Evolutionary conservation across 2,888 invertebrate species (phyloP), one percentile per base, ranked within the genome.

Genomic region (Phyllotreta cruciferae): DNA sequence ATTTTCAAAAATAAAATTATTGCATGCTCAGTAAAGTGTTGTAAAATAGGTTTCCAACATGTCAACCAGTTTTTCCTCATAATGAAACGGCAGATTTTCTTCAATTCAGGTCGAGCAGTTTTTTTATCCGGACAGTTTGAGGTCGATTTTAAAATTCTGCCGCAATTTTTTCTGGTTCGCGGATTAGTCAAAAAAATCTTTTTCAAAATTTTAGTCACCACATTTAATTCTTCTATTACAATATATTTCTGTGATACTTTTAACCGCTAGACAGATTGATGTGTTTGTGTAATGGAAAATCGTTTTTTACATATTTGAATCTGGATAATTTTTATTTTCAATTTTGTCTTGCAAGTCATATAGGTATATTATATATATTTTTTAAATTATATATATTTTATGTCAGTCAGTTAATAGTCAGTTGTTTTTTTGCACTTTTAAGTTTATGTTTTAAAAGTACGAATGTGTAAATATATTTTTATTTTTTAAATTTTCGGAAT

Each of bases 191-290:
- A 47, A 34, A 47, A 57, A 56, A 50, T 53, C 62, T 60, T 60
- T 62, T 66, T 68, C 70, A 62, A 64, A n/a, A 60, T 53, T 70
- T 73, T 73, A 74, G 74, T 74, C 74, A 71, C 72, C 70, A n/a
- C n/a, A 71, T 71, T 72, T 70, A 66, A 24, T 24, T 24, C 24
- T 70, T 70, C 63, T 71, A 67, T 70, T 68, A 64, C 63, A 65
- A 62, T 63, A 68, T 70, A 72, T 73, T 77, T 77, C 77, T 77
- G 77, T 77, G 77, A 77, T 77, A 77, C 71, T 73, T 24, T 24
- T 73, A 70, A 72, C 75, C 74, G 69, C 65, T 71, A 73, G 63
- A 66, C 70, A 74, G 72, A 71, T 73, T 71, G 69, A 66, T 57
- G 34, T 60, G 65, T 62, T 66, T 66, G 66, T 47, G 24, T 6